Base-by-base conservation (phyloP, 2,797 vertebrate species). In the Neoniphon sammara region DNA sequence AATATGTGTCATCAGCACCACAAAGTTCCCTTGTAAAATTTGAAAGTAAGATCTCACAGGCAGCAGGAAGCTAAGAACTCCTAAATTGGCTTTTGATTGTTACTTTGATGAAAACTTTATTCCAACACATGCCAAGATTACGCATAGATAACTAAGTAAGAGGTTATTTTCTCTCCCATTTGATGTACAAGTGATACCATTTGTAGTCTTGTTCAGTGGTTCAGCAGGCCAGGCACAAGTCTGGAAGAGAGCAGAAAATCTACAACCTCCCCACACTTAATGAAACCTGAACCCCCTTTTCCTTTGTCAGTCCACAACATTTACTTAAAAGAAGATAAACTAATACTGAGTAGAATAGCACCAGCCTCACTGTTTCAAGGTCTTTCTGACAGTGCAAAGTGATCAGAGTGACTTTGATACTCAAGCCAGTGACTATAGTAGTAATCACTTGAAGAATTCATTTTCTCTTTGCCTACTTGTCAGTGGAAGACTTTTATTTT, bases 311-410 rank as follows among this genome's bases (percentile, higher is more conserved):
- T 73, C 81, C 65, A 49, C 54, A 55, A 31, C 44, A 62, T 86
- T 63, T 60, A 17, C 66, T 71, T 83, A 85, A 90, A 91, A 80
- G 71, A 11, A 34, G 49, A 61, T 47, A 55, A 47, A 80, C 56
- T 21, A n/a, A 36, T 27, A 27, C 25, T 46, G 39, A 55, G 58
- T 83, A 86, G 87, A 89, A 84, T 67, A 64, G 75, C 75, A 62
- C 61, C 68, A 86, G 68, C 80, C 69, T 83, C 77, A 79, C 85
- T 87, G 76, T 76, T 80, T 88, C 84, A 80, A 54, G 59, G 54
- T 72, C 27, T 44, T 75, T 61, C 44, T 77, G 17, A 77, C 60
- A 49, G 68, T 54, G 73, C 15, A 27, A 27, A 27, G 25, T 27
- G 25, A 27, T 27, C 25, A 27, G n/a, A n/a, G 25, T 27, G 25